phyloP scores from a whole-genome alignment of 2,113 vertebrate genomes.

The Geothlypis trichas region DNA sequence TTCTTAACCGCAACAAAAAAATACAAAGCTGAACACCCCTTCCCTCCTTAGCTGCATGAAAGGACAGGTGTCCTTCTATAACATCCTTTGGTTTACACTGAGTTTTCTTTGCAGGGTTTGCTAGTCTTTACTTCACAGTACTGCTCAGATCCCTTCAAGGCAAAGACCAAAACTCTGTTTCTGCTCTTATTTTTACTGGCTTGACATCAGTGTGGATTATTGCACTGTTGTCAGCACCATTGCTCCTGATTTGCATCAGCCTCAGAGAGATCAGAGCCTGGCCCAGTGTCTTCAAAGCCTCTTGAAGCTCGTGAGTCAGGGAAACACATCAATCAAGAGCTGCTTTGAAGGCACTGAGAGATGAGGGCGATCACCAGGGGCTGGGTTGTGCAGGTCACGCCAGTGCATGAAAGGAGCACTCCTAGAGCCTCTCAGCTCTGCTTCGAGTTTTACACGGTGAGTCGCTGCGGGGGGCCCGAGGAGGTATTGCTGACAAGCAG shows the following conservation, averaged over 20 bases:
- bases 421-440: conserved; percentile 9
- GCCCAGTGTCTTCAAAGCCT: conserved; percentile 55
- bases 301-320: conserved; percentile 52
- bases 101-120: background rate
- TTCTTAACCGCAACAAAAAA: background rate
- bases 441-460: conserved; percentile 58
- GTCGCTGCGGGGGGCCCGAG: accelerated
- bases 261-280: conserved; percentile 52
- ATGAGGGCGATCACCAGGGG: conserved; percentile 18
- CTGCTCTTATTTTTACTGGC: conserved; percentile 60
- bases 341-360: conserved; percentile 52
- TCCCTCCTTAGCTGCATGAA: background rate
- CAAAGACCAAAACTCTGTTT: conserved; percentile 22
- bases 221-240: conserved; percentile 55
- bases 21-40: background rate
- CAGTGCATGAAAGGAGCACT: conserved; percentile 4
- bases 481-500: background rate
- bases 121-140: background rate
- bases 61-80: background rate
- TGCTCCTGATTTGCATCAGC: conserved; percentile 66
- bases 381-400: conserved; percentile 37
- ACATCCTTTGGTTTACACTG: background rate
- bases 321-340: conserved; percentile 59
- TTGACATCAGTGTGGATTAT: conserved; percentile 55
- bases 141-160: conserved; percentile 30